Conservation (phyloP, 1,140 invertebrate species). For the Drosophila willistoni region DNA sequence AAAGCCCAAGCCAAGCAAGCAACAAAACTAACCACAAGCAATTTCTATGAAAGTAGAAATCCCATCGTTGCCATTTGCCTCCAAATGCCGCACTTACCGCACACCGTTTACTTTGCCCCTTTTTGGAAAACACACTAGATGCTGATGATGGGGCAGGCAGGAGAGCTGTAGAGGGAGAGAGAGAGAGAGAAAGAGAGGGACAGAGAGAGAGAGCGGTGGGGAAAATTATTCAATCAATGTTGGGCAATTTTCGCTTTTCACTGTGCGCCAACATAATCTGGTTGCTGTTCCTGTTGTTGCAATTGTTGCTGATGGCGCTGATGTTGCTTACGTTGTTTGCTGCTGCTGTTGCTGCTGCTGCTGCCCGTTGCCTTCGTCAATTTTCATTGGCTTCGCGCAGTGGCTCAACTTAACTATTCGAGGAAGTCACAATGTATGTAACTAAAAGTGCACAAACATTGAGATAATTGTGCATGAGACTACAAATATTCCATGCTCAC, state of each 20-base stretch:
- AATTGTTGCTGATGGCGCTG: constrained; percentile 58
- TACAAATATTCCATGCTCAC: constrained; percentile 22
- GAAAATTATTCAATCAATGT: constrained; percentile 78
- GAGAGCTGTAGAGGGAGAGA: background rate
- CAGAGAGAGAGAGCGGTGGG: constrained; percentile 21
- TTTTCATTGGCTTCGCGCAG: constrained; percentile 55
- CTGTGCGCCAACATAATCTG: constrained; percentile 59
- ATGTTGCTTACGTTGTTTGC: constrained; percentile 34
- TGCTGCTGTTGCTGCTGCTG: constrained; percentile 34
- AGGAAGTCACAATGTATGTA: constrained; percentile 50
- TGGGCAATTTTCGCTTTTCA: constrained; percentile 68
- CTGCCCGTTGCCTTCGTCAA: constrained; percentile 22
- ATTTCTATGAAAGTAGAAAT: constrained; percentile 12
- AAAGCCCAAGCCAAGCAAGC: background rate
- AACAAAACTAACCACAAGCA: background rate
- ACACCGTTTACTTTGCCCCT: background rate
- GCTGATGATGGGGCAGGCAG: background rate
- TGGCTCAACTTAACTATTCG: constrained; percentile 12
- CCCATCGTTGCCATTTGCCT: background rate
- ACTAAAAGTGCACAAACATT: constrained; percentile 5
- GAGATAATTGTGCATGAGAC: constrained; percentile 33
- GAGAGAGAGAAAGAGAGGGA: too few relatives aligned
- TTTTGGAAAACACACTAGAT: background rate
- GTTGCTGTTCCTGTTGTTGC: constrained; percentile 41
- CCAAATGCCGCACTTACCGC: background rate